These are phyloP conservation scores for Oligia latruncula DNA, from an alignment of 2,888 invertebrate species.

Conservation along the genomic window DNA sequence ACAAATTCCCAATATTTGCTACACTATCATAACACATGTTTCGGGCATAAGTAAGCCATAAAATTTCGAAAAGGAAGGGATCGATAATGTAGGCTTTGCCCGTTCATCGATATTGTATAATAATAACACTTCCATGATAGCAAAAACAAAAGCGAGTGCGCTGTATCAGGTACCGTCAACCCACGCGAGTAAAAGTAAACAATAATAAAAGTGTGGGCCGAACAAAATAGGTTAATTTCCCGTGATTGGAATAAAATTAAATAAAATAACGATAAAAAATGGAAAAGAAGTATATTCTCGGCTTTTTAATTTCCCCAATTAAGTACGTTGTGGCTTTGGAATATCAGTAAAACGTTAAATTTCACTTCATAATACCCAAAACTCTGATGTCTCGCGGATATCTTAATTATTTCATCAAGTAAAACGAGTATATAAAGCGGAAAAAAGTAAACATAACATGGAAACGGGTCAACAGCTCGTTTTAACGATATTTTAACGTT, in stretches of 20 bases:
- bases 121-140: conserved; percentile 15
- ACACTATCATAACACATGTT: background rate
- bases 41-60: background rate
- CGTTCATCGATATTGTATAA: conserved; percentile 10
- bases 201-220: conserved; percentile 43
- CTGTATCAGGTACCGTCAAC: conserved; percentile 20
- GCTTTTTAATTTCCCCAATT: conserved; percentile 32
- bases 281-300: conserved; percentile 21
- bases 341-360: conserved; percentile 14
- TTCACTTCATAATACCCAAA: conserved; percentile 16
- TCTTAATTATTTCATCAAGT: conserved; percentile 48
- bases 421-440: conserved; percentile 63
- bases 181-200: conserved; percentile 30
- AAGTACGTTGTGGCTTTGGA: conserved; percentile 25
- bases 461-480: conserved; percentile 74
- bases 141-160: conserved; percentile 42
- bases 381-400: conserved; percentile 16
- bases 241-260: conserved; percentile 25
- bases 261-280: conserved; percentile 8
- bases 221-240: conserved; percentile 50
- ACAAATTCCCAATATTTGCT: background rate
- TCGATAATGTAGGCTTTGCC: conserved; percentile 7
- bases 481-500: conserved; percentile 78
- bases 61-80: background rate
- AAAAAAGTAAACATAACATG: conserved; percentile 73